Percentiles rank a stretch among this genome's conserved stretches.
Evolutionary conservation across 2,888 invertebrate species (phyloP).

Genomic region (Agrotis puta): DNA sequence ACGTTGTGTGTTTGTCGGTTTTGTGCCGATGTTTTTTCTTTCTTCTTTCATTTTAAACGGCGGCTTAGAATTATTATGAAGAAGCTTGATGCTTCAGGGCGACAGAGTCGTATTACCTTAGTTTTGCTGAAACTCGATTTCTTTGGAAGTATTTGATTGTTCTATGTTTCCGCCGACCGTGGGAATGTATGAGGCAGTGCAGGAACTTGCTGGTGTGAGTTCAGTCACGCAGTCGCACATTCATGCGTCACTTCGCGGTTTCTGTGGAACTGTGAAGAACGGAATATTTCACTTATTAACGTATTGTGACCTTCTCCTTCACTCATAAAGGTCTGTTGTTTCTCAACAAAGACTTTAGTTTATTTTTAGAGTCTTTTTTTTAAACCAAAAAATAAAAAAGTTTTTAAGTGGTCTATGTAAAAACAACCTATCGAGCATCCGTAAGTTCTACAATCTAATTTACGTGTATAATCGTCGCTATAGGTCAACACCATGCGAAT

Average conservation of each 20-base stretch:
- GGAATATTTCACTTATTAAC: background rate
- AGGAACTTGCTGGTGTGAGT: background rate
- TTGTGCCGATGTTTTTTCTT: no score
- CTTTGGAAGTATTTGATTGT: conserved; percentile 7
- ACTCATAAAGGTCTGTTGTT: background rate
- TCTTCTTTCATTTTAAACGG: no score
- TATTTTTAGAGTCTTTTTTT: background rate
- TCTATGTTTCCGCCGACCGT: conserved; percentile 21
- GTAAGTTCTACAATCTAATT: background rate
- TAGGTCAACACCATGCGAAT: background rate
- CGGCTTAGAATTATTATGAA: background rate
- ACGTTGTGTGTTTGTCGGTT: no score
- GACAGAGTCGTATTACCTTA: background rate
- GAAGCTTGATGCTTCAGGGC: background rate
- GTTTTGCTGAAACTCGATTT: background rate
- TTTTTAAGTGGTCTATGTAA: background rate
- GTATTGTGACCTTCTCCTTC: background rate
- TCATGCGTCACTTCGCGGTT: background rate
- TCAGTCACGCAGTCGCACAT: background rate
- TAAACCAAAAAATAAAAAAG: background rate
- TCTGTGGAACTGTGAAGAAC: conserved; percentile 9
- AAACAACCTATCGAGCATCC: background rate
- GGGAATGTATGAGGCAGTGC: conserved; percentile 19
- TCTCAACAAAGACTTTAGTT: background rate
- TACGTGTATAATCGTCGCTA: background rate